A percentile compares a stretch with the other conserved stretches of the same genome.
These are phyloP conservation scores for Colostygia pectinataria DNA, from an alignment of 2,888 invertebrate species.

Conservation along the genomic window DNA sequence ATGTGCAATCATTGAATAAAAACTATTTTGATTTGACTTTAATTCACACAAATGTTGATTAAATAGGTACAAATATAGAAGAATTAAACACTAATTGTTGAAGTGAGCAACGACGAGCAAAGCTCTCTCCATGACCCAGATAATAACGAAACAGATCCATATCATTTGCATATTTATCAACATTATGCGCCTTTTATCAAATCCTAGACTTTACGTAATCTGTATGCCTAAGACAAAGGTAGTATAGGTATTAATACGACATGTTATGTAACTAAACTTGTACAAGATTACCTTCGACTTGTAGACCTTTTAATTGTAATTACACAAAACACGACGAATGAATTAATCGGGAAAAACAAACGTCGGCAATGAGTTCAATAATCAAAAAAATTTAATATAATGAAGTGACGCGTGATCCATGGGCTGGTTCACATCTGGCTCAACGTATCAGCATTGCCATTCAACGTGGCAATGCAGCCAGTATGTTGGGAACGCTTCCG, in stretches of 20 bases:
- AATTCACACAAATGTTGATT: constrained; percentile 3
- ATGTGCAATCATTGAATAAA: not conserved
- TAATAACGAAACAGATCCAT: constrained; percentile 41
- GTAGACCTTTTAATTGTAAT: too few species aligned
- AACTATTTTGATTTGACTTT: constrained; percentile 1
- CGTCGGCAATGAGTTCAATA: not conserved
- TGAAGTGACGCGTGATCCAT: too few species aligned
- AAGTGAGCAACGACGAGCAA: constrained; percentile 18
- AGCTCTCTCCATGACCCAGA: constrained; percentile 57
- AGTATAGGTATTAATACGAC: too few species aligned
- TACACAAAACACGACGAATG: too few species aligned
- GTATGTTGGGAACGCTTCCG: too few species aligned
- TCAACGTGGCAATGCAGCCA: too few species aligned
- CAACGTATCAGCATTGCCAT: too few species aligned
- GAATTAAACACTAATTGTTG: constrained; percentile 15
- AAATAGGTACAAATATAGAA: constrained; percentile 7
- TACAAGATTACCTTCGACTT: constrained; percentile 2
- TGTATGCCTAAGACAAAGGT: too few species aligned
- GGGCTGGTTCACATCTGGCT: too few species aligned
- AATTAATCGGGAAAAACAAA: too few species aligned
- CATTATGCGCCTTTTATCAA: constrained; percentile 12
- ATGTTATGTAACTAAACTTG: not conserved
- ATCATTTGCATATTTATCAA: constrained; percentile 44
- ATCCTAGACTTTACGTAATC: not conserved
- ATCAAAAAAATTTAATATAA: too few species aligned